These are phyloP conservation scores for Corythornis vintsioides DNA, from an alignment of 2,113 vertebrate species.

Conservation along the genomic window DNA sequence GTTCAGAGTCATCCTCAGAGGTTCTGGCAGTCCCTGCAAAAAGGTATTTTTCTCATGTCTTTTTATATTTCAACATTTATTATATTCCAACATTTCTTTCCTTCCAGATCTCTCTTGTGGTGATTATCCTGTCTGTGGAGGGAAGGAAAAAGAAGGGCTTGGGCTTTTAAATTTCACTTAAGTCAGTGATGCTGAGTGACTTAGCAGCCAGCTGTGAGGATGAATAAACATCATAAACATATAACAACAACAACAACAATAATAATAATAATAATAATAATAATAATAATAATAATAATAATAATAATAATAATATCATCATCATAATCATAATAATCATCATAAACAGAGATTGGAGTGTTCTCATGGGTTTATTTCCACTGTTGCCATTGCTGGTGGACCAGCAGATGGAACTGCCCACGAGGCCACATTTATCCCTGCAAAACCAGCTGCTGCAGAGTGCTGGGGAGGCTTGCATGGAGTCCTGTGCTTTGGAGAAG, in stretches of 20 bases:
- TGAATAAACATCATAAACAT: background rate
- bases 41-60: background rate
- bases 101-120: background rate
- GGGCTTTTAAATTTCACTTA: background rate
- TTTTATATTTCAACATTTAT: too few relatives aligned
- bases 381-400: slow-evolving; percentile 31
- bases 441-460: slow-evolving; percentile 38
- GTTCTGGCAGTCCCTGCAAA: slow-evolving; percentile 38
- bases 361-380: background rate
- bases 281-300: background rate
- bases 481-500: background rate
- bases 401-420: slow-evolving; percentile 69
- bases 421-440: slow-evolving; percentile 28
- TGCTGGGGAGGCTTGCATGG: background rate
- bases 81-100: background rate
- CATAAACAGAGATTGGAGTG: slow-evolving; percentile 2
- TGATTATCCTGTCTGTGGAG: background rate
- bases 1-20: slow-evolving; percentile 1
- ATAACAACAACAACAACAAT: too few relatives aligned
- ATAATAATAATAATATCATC: too few relatives aligned
- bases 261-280: too few relatives aligned
- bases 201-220: slow-evolving; percentile 43
- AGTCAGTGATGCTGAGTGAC: slow-evolving; percentile 6
- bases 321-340: background rate
- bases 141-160: background rate